Percentiles rank a stretch among this genome's conserved stretches.
Evolutionary conservation across 2,113 vertebrate genomes (phyloP).

Genomic region (Leiothrix lutea): DNA sequence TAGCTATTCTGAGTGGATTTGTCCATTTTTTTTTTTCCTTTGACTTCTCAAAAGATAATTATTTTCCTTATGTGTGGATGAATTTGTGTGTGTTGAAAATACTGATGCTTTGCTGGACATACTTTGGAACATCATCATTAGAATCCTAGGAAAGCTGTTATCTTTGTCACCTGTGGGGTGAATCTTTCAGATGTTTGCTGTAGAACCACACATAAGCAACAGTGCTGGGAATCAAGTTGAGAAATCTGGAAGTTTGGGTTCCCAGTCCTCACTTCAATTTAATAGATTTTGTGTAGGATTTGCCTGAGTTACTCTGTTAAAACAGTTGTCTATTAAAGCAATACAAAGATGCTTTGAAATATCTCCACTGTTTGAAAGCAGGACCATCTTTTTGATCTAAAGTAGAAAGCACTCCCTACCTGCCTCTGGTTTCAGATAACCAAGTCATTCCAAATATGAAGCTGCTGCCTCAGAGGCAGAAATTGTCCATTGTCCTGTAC

Average conservation of each 20-base stretch:
- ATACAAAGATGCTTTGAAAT: neutral
- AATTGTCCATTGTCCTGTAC: neutral
- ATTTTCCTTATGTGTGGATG: neutral
- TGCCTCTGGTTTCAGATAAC: slow-evolving; percentile 15
- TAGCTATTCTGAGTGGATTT: neutral
- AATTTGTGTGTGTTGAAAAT: neutral
- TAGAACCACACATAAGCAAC: neutral
- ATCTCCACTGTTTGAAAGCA: neutral
- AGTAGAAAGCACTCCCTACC: neutral
- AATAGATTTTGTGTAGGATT: neutral
- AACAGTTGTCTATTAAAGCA: neutral
- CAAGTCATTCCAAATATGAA: neutral
- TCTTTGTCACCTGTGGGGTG: neutral
- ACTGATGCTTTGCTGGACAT: neutral
- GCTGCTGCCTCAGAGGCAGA: neutral
- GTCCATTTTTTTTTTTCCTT: neutral
- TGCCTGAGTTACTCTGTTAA: neutral
- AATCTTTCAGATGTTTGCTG: neutral
- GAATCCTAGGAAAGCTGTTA: neutral
- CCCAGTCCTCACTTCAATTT: neutral
- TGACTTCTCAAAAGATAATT: neutral
- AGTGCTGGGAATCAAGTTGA: neutral
- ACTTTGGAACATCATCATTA: neutral
- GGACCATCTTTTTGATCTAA: neutral
- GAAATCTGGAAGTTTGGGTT: neutral